A percentile compares a stretch with the other conserved stretches of the same genome.
phyloP scores from a whole-genome alignment of 2,797 vertebrate species.

The Paramormyrops hopkinsi region DNA sequence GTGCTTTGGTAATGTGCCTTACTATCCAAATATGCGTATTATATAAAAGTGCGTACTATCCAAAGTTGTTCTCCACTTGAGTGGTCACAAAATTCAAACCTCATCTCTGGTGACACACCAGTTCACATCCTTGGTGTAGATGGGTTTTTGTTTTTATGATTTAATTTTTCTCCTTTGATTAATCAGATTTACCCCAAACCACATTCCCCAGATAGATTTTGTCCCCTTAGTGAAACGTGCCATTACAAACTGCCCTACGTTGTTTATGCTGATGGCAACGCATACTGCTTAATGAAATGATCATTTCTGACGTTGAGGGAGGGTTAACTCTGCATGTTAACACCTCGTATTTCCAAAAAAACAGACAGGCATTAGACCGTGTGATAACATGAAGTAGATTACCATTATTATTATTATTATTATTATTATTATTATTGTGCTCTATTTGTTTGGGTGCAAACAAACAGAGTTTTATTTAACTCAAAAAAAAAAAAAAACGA shows the following conservation, averaged over 20 bases:
- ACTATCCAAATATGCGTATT: neutral
- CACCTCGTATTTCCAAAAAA: neutral
- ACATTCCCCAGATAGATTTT: neutral
- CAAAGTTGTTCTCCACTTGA: neutral
- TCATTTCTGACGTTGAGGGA: neutral
- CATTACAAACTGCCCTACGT: neutral
- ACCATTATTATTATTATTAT: neutral
- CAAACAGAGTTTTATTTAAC: neutral
- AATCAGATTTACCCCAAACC: neutral
- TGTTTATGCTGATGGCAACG: neutral
- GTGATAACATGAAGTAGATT: neutral
- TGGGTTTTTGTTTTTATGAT: neutral
- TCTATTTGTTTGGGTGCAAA: neutral
- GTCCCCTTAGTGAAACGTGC: neutral
- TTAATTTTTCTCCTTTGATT: neutral
- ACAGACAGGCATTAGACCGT: neutral
- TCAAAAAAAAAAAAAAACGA: neutral
- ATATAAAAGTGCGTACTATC: neutral
- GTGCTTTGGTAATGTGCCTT: neutral
- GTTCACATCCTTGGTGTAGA: neutral
- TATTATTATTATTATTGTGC: no score
- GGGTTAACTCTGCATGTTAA: neutral
- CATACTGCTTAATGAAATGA: neutral
- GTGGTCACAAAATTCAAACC: neutral
- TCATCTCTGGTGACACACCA: neutral